These are phyloP conservation scores for Oikopleura vanhoeffeni DNA, from an alignment of 23 tunicate genomes.

Conservation along the genomic window DNA sequence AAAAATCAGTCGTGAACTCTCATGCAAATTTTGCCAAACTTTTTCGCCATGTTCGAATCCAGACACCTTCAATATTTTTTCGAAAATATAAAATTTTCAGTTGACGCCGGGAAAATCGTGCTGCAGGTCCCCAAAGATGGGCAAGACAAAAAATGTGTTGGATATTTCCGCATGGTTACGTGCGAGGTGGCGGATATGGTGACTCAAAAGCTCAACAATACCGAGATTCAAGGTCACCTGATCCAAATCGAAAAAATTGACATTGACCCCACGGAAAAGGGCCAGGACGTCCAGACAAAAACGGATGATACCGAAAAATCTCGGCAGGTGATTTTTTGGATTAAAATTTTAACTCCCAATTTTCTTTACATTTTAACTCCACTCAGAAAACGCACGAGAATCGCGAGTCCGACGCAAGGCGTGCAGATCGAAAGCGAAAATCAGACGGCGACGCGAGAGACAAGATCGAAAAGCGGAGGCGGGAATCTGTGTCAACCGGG, in stretches of 20 bases:
- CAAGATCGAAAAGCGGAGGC: background rate
- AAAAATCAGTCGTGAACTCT: background rate
- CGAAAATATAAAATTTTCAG: background rate
- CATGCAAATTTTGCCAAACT: background rate
- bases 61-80: too few species aligned
- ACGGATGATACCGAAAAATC: background rate
- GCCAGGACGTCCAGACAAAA: background rate
- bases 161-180: background rate
- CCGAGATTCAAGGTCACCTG: background rate
- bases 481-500: background rate
- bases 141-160: background rate
- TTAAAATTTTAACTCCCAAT: too few species aligned
- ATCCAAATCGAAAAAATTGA: background rate
- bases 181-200: background rate
- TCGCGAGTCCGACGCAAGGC: background rate
- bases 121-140: background rate
- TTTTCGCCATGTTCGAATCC: too few species aligned
- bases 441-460: background rate
- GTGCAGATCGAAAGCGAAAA: too few species aligned
- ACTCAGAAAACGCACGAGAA: background rate
- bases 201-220: background rate
- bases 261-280: background rate
- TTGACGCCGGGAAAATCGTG: background rate
- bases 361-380: too few species aligned
- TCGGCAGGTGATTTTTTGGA: background rate